Base-by-base conservation (phyloP, 2,888 invertebrate genomes). In the Serrognathus titanus region DNA sequence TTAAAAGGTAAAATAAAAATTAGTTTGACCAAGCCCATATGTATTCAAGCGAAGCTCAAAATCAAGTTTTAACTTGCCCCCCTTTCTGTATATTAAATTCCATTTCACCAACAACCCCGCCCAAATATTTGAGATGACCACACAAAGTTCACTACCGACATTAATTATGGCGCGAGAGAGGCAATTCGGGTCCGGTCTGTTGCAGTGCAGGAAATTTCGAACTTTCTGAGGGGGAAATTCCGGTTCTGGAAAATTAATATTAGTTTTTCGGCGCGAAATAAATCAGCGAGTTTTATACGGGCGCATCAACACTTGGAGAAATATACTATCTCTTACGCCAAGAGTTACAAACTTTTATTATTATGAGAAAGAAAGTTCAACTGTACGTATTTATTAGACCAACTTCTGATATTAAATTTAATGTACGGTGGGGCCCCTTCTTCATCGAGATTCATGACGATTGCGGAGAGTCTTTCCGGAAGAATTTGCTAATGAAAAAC, bases 391-490 rank as follows among this genome's bases (percentile, higher is more conserved):
- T 60, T 60, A 60, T 36, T 55, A 55, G 55, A 55, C 54, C 48
- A 60, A 60, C 60, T 60, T 60, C 58, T 58, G 57, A 58, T 60
- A 60, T 60, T 60, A 60, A 38, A 57, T 47, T 58, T 51, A 58
- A 60, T 60, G 55, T 57, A 60, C 55, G 55, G 60, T 31, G 24
- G 24, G 24, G 24, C 24, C 24, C 24, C 24, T 31, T 31, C 24
- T 31, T 31, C 24, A 31, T 31, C 24, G 24, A 31, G 24, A 31
- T 31, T 31, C 24, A 31, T 31, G 24, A 31, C 24, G 24, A 20
- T 20, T 20, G 20, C 20, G 3, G 4, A 20, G 20, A 4, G 3
- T 31, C 24, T 31, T 31, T 31, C 24, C 24, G 24, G 24, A 31
- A 31, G 24, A 31, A 31, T 31, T 31, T 31, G 24, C 24, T 31